phyloP scores from a whole-genome alignment of 2,888 invertebrate species.

The Himalopsyche tibetana region DNA sequence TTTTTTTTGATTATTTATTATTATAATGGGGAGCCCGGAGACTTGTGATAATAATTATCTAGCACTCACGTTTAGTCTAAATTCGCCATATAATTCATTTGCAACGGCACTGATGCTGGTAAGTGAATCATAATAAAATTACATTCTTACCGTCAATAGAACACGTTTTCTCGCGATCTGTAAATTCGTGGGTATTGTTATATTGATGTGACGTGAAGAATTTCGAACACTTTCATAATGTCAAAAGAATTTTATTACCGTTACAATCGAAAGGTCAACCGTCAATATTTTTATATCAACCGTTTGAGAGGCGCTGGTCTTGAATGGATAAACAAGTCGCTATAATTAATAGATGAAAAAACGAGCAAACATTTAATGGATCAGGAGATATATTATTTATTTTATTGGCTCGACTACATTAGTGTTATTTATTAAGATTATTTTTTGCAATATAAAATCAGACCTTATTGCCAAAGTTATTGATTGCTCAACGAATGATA shows the following conservation, averaged over 20 bases:
- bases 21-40: too few relatives aligned
- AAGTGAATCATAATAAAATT: too few relatives aligned
- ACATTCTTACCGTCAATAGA: too few relatives aligned
- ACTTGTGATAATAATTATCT: too few relatives aligned
- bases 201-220: background rate
- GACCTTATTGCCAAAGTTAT: too few relatives aligned
- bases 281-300: background rate
- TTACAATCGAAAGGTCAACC: background rate
- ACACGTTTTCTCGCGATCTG: background rate
- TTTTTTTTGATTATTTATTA: too few relatives aligned
- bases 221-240: background rate
- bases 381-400: background rate
- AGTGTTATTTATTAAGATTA: background rate
- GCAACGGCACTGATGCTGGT: background rate
- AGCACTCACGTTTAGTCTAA: background rate
- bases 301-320: conserved; percentile 3
- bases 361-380: conserved; percentile 8
- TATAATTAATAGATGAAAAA: conserved; percentile 11
- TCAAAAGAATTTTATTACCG: conserved; percentile 29
- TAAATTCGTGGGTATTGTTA: background rate
- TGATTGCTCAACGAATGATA: too few relatives aligned
- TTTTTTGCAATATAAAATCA: background rate
- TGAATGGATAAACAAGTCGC: background rate
- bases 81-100: background rate
- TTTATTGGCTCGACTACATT: background rate